A percentile compares a stretch with the other conserved stretches of the same genome.
These are phyloP conservation scores for Odocoileus virginianus DNA, from an alignment of 2,113 vertebrate genomes.

Conservation along the genomic window DNA sequence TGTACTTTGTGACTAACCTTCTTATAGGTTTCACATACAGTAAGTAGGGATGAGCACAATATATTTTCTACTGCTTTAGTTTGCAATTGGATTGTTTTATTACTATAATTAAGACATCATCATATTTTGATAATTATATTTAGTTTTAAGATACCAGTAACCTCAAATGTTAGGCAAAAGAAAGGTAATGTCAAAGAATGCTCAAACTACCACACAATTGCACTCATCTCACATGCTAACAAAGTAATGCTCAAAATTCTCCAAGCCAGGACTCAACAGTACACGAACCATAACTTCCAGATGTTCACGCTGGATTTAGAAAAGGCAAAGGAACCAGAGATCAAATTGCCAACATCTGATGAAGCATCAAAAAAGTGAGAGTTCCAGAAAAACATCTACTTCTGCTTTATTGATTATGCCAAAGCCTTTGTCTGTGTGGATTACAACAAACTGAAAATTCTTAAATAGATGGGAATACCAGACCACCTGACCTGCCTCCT, in stretches of 20 bases:
- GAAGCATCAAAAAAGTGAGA: neutral
- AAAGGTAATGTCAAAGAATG: neutral
- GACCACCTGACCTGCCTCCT: neutral
- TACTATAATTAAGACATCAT: neutral
- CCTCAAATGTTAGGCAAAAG: neutral
- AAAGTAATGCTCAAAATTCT: neutral
- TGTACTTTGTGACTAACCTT: neutral
- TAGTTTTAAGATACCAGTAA: neutral
- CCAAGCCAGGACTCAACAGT: neutral
- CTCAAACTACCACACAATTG: neutral
- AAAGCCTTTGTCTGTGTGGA: neutral
- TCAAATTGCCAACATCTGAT: neutral
- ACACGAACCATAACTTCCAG: fast-evolving
- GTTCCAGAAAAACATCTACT: neutral
- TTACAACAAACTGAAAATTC: neutral
- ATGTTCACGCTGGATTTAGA: neutral
- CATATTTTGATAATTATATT: neutral
- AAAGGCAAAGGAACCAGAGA: neutral
- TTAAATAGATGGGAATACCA: neutral
- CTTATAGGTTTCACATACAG: neutral
- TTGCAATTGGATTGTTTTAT: neutral
- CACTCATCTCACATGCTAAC: neutral
- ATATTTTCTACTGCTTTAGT: neutral
- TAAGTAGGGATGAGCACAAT: neutral
- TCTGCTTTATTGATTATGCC: neutral